These are phyloP conservation scores for Frankliniella fusca DNA, from an alignment of 2,888 invertebrate genomes.

Conservation along the genomic window DNA sequence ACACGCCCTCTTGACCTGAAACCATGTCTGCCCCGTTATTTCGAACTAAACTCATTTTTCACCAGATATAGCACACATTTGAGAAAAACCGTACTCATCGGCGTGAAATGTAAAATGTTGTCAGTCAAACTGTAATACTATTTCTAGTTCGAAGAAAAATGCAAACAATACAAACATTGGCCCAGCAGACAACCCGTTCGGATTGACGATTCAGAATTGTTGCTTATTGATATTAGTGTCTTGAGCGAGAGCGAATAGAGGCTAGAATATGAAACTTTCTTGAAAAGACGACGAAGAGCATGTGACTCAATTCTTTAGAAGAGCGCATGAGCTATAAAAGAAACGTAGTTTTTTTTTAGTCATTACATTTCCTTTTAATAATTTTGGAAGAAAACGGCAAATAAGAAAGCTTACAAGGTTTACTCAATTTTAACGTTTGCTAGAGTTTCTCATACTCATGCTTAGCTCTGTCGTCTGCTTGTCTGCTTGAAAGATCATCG, in stretches of 20 bases:
- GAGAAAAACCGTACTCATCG: no score
- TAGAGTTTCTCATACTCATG: background rate
- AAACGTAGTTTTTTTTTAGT: background rate
- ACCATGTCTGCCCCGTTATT: background rate
- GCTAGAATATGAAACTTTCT: background rate
- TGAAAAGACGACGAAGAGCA: background rate
- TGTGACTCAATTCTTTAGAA: no score
- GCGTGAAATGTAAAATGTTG: no score
- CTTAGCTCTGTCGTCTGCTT: background rate
- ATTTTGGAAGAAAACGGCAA: no score
- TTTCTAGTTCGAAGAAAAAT: background rate
- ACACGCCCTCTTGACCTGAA: background rate
- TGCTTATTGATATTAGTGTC: background rate
- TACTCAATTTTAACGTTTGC: background rate
- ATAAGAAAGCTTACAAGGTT: no score
- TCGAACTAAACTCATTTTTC: background rate
- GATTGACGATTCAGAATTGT: background rate
- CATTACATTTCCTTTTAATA: background rate
- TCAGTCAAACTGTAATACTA: background rate
- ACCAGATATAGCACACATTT: background rate
- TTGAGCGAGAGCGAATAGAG: no score
- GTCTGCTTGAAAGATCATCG: background rate
- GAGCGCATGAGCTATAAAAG: background rate
- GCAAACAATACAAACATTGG: background rate
- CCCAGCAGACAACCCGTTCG: background rate